These are phyloP conservation scores for Heterodera schachtii DNA, from an alignment of 1,140 invertebrate genomes.

Conservation along the genomic window DNA sequence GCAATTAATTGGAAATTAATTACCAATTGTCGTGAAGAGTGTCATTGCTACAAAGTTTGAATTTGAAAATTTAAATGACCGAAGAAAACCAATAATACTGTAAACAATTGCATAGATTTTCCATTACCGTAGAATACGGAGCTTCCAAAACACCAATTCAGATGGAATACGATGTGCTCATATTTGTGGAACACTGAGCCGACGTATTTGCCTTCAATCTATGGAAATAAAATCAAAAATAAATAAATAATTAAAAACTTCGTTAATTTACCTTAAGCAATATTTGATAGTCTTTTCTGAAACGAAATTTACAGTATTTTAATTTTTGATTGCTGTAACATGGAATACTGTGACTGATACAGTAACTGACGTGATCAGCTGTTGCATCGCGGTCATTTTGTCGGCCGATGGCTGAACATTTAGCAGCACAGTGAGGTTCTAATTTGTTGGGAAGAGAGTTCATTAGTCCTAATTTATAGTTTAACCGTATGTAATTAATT, in stretches of 20 bases:
- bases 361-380: constrained; percentile 22
- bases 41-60: constrained; percentile 30
- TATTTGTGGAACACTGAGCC: constrained; percentile 50
- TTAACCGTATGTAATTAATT: too few relatives aligned
- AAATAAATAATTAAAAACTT: not conserved
- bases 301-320: not conserved
- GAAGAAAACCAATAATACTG: not conserved
- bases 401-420: constrained; percentile 10
- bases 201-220: constrained; percentile 39
- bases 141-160: constrained; percentile 45
- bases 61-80: not conserved
- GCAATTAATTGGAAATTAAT: not conserved
- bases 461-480: too few relatives aligned
- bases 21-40: constrained; percentile 37
- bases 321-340: not conserved
- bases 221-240: too few relatives aligned
- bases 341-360: constrained; percentile 14
- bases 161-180: constrained; percentile 31
- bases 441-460: not conserved
- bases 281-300: constrained; percentile 39
- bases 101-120: not conserved
- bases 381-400: constrained; percentile 23
- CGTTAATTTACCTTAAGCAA: constrained; percentile 39
- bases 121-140: constrained; percentile 40
- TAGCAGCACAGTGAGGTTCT: constrained; percentile 13